Conservation (phyloP, 2,797 vertebrate species). For the Lemur catta region DNA sequence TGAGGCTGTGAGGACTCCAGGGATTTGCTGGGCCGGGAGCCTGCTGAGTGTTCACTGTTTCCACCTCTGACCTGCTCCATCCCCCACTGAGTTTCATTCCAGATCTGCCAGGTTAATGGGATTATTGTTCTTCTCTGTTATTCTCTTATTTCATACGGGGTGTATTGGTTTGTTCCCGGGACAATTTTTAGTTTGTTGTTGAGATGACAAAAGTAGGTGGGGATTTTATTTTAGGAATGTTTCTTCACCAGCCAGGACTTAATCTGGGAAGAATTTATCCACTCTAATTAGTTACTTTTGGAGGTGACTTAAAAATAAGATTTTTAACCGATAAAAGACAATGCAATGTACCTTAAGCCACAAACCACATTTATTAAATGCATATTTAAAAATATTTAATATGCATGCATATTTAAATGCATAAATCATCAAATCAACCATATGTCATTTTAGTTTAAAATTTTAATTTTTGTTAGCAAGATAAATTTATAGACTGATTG, state of each 20-base stretch:
- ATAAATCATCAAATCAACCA: not conserved
- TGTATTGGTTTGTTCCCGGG: not conserved
- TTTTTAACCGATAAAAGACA: not conserved
- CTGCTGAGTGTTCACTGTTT: not conserved
- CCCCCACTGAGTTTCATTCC: not conserved
- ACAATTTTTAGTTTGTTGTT: not conserved
- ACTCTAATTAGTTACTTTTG: not conserved
- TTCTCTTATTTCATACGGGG: not conserved
- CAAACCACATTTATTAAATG: not conserved
- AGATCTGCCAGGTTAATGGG: not conserved
- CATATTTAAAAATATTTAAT: not conserved
- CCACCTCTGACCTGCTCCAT: not conserved
- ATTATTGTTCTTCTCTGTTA: constrained; percentile 7
- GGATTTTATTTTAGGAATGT: not conserved
- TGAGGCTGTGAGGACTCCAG: not conserved
- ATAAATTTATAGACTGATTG: not conserved
- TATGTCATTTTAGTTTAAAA: not conserved
- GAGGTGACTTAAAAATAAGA: not conserved
- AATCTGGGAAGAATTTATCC: not conserved
- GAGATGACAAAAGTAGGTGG: not conserved
- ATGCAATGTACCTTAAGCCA: not conserved
- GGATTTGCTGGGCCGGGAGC: not conserved
- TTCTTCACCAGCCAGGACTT: constrained; percentile 16
- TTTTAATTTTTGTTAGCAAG: constrained; percentile 3
- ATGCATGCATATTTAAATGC: not conserved